Conservation (phyloP, 2,888 invertebrate species). For the Ochlodes sylvanus region DNA sequence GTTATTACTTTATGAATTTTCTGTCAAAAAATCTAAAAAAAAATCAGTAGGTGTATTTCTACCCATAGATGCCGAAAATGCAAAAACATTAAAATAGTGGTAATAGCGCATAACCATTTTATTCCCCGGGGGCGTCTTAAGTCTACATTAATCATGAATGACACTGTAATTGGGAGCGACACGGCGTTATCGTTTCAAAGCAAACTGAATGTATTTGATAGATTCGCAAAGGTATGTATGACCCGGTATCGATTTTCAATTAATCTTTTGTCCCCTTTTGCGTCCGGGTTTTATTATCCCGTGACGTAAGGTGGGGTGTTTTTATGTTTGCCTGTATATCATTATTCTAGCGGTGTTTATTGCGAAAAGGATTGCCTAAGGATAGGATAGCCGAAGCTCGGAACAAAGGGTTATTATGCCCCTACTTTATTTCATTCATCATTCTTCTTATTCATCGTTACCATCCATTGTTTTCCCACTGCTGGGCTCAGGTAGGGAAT, state of each 20-base stretch:
- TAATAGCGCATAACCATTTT: too few relatives aligned
- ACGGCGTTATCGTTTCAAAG: conserved; percentile 69
- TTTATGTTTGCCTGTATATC: conserved; percentile 31
- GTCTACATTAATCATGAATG: conserved; percentile 77
- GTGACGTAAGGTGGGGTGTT: conserved; percentile 31
- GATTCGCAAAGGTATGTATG: conserved; percentile 65
- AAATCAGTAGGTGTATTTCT: too few relatives aligned
- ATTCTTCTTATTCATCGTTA: not conserved
- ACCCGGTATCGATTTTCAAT: conserved; percentile 76
- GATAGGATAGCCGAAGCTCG: not conserved
- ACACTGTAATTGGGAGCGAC: conserved; percentile 68
- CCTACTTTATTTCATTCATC: not conserved
- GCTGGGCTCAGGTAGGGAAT: too few relatives aligned
- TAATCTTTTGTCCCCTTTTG: conserved; percentile 78
- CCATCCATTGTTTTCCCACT: too few relatives aligned
- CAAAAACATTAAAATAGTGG: too few relatives aligned
- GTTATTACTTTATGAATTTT: too few relatives aligned
- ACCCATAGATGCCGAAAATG: too few relatives aligned
- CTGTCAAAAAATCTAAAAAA: too few relatives aligned
- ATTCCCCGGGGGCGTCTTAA: too few relatives aligned
- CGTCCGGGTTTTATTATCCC: conserved; percentile 46
- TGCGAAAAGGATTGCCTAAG: conserved; percentile 7
- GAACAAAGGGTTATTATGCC: not conserved
- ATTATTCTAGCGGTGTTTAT: conserved; percentile 21
- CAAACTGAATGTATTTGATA: conserved; percentile 77